Evolutionary conservation across 2,113 vertebrate species (phyloP).

Genomic region (Crotalus tigris): DNA sequence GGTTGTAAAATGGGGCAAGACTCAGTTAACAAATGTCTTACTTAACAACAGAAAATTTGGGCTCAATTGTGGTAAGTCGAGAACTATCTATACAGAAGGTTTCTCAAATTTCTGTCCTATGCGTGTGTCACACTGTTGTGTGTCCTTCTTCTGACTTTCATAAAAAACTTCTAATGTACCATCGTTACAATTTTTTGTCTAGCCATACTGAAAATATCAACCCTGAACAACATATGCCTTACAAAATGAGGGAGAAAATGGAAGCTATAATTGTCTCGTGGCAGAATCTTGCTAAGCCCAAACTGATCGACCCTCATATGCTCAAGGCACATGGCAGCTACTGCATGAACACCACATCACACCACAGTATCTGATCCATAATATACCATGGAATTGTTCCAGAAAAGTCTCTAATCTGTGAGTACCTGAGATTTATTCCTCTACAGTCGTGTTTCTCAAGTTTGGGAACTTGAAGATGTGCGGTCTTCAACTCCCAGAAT

Average conservation of each 20-base stretch:
- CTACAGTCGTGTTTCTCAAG: not conserved
- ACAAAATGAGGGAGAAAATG: not conserved
- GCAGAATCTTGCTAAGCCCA: not conserved
- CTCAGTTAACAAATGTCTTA: too few relatives aligned
- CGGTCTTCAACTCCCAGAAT: not conserved
- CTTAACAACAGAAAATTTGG: too few relatives aligned
- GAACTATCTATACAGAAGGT: not conserved
- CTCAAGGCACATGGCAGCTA: too few relatives aligned
- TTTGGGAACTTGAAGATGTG: not conserved
- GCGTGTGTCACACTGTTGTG: not conserved
- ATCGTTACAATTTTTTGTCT: not conserved
- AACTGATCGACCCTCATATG: too few relatives aligned
- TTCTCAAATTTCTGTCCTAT: not conserved
- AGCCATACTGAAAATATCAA: not conserved
- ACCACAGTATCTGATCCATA: not conserved
- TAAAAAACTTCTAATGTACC: not conserved
- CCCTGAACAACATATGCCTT: not conserved
- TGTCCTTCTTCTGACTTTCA: not conserved
- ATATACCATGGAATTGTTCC: not conserved
- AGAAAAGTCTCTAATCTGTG: not conserved
- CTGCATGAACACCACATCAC: not conserved
- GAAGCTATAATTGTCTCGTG: not conserved
- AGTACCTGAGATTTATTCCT: not conserved
- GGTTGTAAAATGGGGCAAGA: too few relatives aligned
- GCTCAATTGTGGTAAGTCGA: too few relatives aligned